Evolutionary conservation across 2,797 vertebrate genomes (phyloP).

Genomic region (Atherinosoma microstoma): DNA sequence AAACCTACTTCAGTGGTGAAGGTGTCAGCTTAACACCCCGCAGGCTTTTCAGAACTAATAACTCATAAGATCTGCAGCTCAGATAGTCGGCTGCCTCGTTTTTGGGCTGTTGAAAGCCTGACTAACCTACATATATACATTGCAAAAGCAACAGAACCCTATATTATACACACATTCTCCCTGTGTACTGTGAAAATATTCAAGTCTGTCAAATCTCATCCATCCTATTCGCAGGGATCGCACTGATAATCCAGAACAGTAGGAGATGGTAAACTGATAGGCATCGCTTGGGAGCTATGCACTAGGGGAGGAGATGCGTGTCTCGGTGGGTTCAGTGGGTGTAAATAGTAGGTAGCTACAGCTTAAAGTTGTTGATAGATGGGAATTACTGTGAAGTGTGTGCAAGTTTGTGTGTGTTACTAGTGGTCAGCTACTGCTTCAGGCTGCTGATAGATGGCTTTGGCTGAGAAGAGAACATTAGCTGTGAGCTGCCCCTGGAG

Average conservation of each 20-base stretch:
- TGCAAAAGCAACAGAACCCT: conserved; percentile 77
- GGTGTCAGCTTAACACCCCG: conserved; percentile 43
- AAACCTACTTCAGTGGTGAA: conserved; percentile 10
- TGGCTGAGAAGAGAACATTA: conserved; percentile 66
- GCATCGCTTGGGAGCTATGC: conserved; percentile 44
- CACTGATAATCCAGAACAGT: conserved; percentile 59
- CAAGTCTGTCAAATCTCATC: conserved; percentile 60
- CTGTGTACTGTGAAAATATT: conserved; percentile 76
- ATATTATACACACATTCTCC: conserved; percentile 71
- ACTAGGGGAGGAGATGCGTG: conserved; percentile 36
- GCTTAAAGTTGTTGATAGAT: conserved; percentile 74
- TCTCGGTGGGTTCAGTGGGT: conserved; percentile 36
- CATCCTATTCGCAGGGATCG: conserved; percentile 51
- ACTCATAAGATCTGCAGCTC: conserved; percentile 45
- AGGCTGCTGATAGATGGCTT: conserved; percentile 70
- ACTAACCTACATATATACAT: conserved; percentile 54
- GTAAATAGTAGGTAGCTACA: conserved; percentile 64
- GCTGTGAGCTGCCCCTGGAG: conserved; percentile 56
- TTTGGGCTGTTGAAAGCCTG: conserved; percentile 25
- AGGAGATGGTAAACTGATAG: conserved; percentile 73
- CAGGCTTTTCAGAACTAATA: conserved; percentile 31
- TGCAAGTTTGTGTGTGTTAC: conserved; percentile 48
- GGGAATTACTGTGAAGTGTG: conserved; percentile 67
- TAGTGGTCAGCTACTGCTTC: conserved; percentile 54
- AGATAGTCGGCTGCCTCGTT: conserved; percentile 37